Evolutionary conservation across 2,888 invertebrate species (phyloP).

Genomic region (Stomorhina lunata): DNA sequence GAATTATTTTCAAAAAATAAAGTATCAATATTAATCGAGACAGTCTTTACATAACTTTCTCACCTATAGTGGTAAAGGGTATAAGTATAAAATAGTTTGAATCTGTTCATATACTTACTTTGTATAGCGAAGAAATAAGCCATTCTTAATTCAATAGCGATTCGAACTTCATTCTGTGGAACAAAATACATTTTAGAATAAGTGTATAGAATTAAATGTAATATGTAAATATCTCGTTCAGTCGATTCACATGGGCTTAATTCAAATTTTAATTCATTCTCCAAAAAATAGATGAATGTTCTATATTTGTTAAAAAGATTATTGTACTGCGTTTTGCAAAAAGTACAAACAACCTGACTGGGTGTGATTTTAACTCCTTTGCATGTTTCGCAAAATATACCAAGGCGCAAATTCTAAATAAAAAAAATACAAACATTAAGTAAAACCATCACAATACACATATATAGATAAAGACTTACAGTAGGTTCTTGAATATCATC

Average conservation of each 20-base stretch:
- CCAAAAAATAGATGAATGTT: conserved; percentile 53
- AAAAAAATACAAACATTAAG: background rate
- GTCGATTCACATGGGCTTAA: conserved; percentile 15
- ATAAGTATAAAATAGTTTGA: no score
- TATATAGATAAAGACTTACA: conserved; percentile 45
- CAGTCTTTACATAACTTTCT: no score
- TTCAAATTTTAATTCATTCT: conserved; percentile 55
- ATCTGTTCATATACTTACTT: conserved; percentile 69
- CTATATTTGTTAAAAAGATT: conserved; percentile 59
- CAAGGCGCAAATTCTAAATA: conserved; percentile 61
- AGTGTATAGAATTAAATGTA: conserved; percentile 66
- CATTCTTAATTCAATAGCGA: conserved; percentile 65
- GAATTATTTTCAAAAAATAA: no score
- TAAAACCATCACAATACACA: background rate
- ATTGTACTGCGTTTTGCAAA: conserved; percentile 62
- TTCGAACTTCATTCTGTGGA: conserved; percentile 65
- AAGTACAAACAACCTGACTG: conserved; percentile 47
- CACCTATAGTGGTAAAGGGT: no score
- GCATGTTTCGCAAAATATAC: conserved; percentile 66
- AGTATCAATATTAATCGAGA: no score
- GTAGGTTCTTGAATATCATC: conserved; percentile 34
- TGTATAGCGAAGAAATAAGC: conserved; percentile 68
- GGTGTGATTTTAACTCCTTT: conserved; percentile 57
- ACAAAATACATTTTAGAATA: conserved; percentile 64
- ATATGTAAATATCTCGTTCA: conserved; percentile 64